Conservation (phyloP, 2,113 vertebrate species). For the Ctenodactylus gundi region DNA sequence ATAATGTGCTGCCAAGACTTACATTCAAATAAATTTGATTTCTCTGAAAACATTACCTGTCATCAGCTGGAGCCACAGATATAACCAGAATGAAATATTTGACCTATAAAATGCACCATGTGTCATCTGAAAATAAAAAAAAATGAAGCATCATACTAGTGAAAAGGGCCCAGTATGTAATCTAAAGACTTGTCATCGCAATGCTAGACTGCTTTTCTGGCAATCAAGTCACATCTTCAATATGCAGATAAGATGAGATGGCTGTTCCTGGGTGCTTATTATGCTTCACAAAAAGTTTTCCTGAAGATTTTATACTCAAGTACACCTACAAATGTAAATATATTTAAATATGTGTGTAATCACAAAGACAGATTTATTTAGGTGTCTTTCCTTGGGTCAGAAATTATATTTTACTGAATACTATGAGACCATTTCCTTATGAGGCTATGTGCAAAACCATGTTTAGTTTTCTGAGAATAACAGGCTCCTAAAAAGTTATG, state of each 20-base stretch:
- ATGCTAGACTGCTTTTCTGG: not conserved
- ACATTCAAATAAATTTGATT: slow-evolving; percentile 19
- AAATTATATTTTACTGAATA: not conserved
- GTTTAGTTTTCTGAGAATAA: not conserved
- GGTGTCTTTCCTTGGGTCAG: not conserved
- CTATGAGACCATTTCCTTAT: not conserved
- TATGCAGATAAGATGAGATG: not conserved
- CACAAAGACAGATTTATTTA: not conserved
- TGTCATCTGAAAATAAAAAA: not conserved
- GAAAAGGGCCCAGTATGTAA: not conserved
- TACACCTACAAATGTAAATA: not conserved
- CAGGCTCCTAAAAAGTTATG: not conserved
- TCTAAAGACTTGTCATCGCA: not conserved
- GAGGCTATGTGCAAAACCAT: not conserved
- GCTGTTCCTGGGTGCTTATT: not conserved
- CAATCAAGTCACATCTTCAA: not conserved
- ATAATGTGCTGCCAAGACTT: not conserved
- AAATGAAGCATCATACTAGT: not conserved
- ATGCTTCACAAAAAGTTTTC: not conserved
- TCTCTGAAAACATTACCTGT: slow-evolving; percentile 33
- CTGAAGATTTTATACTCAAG: not conserved
- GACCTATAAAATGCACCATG: not conserved
- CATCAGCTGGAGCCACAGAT: not conserved
- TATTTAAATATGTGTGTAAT: not conserved
- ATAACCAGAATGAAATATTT: not conserved